Percentiles rank a stretch among this genome's conserved stretches.
phyloP scores from a whole-genome alignment of 2,113 vertebrate species.

The Muntiacus reevesi region DNA sequence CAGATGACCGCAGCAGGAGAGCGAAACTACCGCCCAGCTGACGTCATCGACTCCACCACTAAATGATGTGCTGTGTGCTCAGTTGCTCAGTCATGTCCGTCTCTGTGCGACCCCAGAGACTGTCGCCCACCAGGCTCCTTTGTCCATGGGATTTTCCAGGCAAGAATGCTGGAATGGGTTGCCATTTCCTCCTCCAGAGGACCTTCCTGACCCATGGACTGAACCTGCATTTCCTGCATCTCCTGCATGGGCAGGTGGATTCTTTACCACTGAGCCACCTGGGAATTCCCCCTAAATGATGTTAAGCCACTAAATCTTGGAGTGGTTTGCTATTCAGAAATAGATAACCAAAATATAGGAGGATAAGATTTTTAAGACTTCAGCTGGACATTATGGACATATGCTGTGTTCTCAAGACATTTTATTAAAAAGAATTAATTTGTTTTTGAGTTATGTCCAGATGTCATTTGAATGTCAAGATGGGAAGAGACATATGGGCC shows the following conservation, averaged over 20 bases:
- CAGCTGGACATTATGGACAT: not conserved
- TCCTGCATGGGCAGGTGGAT: not conserved
- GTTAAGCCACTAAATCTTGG: not conserved
- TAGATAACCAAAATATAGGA: not conserved
- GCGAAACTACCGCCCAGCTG: not conserved
- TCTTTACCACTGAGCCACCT: not conserved
- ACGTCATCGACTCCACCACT: not conserved
- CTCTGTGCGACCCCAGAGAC: not conserved
- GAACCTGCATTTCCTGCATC: not conserved
- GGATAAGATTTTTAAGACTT: not conserved
- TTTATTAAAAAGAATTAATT: not conserved
- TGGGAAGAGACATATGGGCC: not conserved
- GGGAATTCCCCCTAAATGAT: not conserved
- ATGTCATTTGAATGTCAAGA: not conserved
- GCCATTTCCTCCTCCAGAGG: not conserved
- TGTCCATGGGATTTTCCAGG: not conserved
- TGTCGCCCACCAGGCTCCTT: not conserved
- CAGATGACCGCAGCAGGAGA: not conserved
- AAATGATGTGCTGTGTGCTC: not conserved
- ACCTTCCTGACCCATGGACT: not conserved
- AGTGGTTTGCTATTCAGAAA: not conserved
- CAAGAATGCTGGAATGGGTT: not conserved
- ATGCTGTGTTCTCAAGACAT: not conserved
- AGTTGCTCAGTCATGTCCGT: not conserved
- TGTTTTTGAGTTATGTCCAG: not conserved